These are phyloP conservation scores for Stramonita haemastoma DNA, from an alignment of 2,888 invertebrate species.

Conservation along the genomic window DNA sequence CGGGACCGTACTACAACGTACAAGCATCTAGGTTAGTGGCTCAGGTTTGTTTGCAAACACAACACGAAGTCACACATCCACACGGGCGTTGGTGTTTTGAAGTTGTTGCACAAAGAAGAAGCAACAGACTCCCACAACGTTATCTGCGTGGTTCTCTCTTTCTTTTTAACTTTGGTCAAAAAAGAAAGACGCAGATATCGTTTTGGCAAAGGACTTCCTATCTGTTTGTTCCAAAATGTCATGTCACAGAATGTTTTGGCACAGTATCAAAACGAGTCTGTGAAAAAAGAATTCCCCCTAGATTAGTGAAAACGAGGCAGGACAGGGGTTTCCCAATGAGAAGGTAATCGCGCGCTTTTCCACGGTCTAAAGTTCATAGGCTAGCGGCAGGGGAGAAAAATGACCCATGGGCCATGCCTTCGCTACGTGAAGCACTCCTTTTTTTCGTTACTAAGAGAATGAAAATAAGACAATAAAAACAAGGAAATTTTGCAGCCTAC, in stretches of 20 bases:
- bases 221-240: slow-evolving; percentile 2
- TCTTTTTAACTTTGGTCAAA: background rate
- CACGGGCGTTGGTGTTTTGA: background rate
- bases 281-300: slow-evolving; percentile 20
- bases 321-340: background rate
- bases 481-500: too few relatives aligned
- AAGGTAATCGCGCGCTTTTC: too few relatives aligned
- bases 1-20: too few relatives aligned
- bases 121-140: background rate
- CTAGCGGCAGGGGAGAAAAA: too few relatives aligned
- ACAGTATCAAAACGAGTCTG: slow-evolving; percentile 10
- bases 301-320: slow-evolving; percentile 18
- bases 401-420: too few relatives aligned
- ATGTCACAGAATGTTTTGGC: slow-evolving; percentile 26
- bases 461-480: too few relatives aligned
- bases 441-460: too few relatives aligned
- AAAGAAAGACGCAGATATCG: slow-evolving; percentile 14
- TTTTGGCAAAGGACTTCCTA: slow-evolving; percentile 6
- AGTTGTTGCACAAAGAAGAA: background rate
- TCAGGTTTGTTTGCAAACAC: slow-evolving; percentile 11
- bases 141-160: background rate
- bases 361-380: too few relatives aligned
- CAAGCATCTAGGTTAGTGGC: too few relatives aligned
- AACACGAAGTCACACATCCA: background rate
- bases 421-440: too few relatives aligned